phyloP scores from a whole-genome alignment of 2,113 vertebrate species.

The Psilopsiagon aymara region DNA sequence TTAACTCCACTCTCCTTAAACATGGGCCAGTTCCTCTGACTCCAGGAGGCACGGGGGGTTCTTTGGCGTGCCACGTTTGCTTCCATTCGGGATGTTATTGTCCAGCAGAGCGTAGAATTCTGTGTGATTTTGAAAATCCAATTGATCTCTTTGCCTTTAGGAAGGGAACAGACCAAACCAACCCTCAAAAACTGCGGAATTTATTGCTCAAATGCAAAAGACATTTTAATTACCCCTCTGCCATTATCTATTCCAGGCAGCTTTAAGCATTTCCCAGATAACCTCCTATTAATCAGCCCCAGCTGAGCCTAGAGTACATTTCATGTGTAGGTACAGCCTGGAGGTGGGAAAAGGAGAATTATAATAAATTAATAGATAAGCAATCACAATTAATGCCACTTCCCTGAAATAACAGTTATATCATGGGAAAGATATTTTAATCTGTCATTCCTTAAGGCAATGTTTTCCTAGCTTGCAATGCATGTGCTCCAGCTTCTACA shows the following conservation, averaged over 20 bases:
- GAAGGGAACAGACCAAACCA: conserved; percentile 48
- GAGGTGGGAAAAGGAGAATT: conserved; percentile 77
- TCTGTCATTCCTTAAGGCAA: conserved; percentile 82
- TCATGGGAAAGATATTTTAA: conserved; percentile 81
- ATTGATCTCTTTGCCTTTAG: conserved; percentile 58
- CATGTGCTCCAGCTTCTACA: conserved; percentile 76
- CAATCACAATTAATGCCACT: conserved; percentile 86
- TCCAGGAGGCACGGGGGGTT: background rate
- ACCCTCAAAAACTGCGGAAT: conserved; percentile 57
- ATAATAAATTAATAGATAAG: conserved; percentile 88
- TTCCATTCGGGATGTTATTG: conserved; percentile 15
- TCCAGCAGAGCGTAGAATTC: background rate
- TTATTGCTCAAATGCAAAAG: conserved; percentile 69
- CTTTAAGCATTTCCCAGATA: conserved; percentile 78
- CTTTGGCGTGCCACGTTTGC: background rate
- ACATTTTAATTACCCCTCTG: conserved; percentile 80
- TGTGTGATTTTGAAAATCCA: conserved; percentile 11
- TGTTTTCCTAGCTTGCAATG: conserved; percentile 77
- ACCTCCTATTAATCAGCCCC: conserved; percentile 80
- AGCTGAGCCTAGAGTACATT: conserved; percentile 76
- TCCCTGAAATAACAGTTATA: conserved; percentile 82
- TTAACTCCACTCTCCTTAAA: background rate
- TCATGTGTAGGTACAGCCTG: conserved; percentile 80
- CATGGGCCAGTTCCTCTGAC: background rate
- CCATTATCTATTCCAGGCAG: conserved; percentile 80